Base-by-base conservation (phyloP, 1,140 invertebrate species). In the Monomorium pharaonis region DNA sequence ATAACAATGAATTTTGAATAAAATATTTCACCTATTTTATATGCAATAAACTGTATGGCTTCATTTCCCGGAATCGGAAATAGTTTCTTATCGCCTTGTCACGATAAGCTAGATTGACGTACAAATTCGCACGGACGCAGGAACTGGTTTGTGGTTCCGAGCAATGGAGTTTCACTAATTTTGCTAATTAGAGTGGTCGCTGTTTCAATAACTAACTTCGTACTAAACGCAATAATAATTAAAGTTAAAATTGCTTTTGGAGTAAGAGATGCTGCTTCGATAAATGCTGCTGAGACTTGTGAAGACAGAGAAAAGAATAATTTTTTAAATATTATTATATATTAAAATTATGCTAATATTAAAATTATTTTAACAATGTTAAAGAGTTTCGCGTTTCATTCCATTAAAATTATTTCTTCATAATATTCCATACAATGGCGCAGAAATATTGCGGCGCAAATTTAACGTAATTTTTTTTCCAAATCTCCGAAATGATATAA, bases 141-240 rank as follows among this genome's bases (percentile, higher is more conserved):
- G 27, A 81, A 33, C 18, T 33, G 18, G 42, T 30, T n/a, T 14
- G 42, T 37, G n/a, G 21, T 51, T 58, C 16, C 18, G 51, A 58
- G 78, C 67, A 44, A 81, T 56, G 14, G 21, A 81, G 78, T 65
- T 80, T 54, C 47, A 70, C 47, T 74, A 74, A 83, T 83, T 72
- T 60, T 72, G 14, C 54, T 74, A 83, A 74, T 83, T 83, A 47
- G 18, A 33, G 14, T 37, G 49, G 67, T 58, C 18, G 27, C 37
- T 83, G 67, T 83, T 83, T 83, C 67, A 83, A 74, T 74, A 83
- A 83, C 51, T 30, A 83, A 65, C 51, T 74, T 58, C 5, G 5
- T 30, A 54, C 69, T 58, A 83, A 72, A 47, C 42, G 6, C n/a
- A 37, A 58, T 56, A 70, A 70, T 37, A n/a, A 18, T 67, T 21